Evolutionary conservation across 2,888 invertebrate genomes (phyloP).

Genomic region (Drosophila antonietae): DNA sequence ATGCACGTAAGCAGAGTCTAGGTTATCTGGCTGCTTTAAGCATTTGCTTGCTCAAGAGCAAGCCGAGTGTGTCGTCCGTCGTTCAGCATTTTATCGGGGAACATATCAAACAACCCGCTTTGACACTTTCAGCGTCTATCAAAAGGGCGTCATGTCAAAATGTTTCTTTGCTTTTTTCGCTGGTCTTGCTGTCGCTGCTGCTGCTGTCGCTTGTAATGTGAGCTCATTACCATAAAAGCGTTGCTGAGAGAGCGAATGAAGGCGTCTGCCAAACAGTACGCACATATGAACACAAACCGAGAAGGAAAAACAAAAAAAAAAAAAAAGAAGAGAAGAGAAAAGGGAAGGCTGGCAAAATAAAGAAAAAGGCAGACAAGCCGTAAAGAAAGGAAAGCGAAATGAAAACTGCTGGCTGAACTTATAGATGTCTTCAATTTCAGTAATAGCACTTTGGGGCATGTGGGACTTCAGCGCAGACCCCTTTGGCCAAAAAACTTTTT

Average conservation of each 20-base stretch:
- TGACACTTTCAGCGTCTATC: conserved; percentile 56
- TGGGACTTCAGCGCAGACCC: conserved; percentile 59
- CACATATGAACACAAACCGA: conserved; percentile 42
- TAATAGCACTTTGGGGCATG: conserved; percentile 77
- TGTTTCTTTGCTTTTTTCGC: conserved; percentile 45
- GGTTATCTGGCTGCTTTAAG: not conserved
- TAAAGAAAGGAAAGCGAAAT: conserved; percentile 24
- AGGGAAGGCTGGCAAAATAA: not conserved
- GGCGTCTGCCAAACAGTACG: conserved; percentile 39
- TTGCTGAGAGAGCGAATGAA: conserved; percentile 43
- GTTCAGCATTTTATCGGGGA: not conserved
- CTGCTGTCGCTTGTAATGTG: conserved; percentile 70
- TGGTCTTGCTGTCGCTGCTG: conserved; percentile 14
- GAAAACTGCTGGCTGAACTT: conserved; percentile 55
- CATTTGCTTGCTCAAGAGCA: not conserved
- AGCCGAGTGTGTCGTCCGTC: not conserved
- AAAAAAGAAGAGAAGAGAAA: not conserved
- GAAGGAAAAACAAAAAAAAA: not conserved
- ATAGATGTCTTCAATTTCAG: conserved; percentile 80
- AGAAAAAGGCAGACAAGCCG: conserved; percentile 7
- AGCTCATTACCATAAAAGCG: conserved; percentile 80
- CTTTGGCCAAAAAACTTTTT: conserved; percentile 70
- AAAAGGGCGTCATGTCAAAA: conserved; percentile 70
- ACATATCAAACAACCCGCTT: conserved; percentile 35
- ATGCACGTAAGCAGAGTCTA: not conserved